Conservation (phyloP, 2,113 vertebrate species). For the Paramisgurnus dabryanus region DNA sequence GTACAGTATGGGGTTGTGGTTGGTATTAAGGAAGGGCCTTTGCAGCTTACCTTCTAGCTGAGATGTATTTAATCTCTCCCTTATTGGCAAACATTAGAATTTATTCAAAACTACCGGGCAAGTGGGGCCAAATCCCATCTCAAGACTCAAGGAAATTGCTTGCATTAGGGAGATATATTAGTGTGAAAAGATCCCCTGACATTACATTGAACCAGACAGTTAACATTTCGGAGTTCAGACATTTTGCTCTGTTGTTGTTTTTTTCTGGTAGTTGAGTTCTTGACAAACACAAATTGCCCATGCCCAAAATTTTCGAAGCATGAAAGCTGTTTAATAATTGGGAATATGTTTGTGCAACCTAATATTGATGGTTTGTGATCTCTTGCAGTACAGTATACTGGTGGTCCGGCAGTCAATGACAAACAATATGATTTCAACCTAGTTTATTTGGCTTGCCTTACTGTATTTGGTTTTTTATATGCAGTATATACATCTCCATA, state of each 20-base stretch:
- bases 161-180: constrained; percentile 79
- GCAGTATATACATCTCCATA: neutral
- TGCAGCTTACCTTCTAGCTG: constrained; percentile 43
- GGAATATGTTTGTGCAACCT: too few relatives aligned
- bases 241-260: constrained; percentile 22
- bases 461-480: neutral
- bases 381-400: neutral
- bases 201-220: constrained; percentile 61
- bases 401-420: neutral
- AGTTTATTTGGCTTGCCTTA: constrained; percentile 33
- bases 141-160: constrained; percentile 78
- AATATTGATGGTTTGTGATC: neutral
- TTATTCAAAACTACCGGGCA: constrained; percentile 63
- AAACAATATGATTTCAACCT: constrained; percentile 14
- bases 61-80: constrained; percentile 64
- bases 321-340: neutral
- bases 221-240: constrained; percentile 52
- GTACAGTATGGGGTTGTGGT: neutral
- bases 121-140: constrained; percentile 71
- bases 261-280: neutral
- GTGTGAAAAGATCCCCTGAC: constrained; percentile 76
- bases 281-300: neutral
- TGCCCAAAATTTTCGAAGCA: neutral
- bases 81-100: constrained; percentile 72
- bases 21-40: neutral